Evolutionary conservation across 2,888 invertebrate species (phyloP), one percentile per base, ranked within the genome.

Genomic region (Acleris laterana): DNA sequence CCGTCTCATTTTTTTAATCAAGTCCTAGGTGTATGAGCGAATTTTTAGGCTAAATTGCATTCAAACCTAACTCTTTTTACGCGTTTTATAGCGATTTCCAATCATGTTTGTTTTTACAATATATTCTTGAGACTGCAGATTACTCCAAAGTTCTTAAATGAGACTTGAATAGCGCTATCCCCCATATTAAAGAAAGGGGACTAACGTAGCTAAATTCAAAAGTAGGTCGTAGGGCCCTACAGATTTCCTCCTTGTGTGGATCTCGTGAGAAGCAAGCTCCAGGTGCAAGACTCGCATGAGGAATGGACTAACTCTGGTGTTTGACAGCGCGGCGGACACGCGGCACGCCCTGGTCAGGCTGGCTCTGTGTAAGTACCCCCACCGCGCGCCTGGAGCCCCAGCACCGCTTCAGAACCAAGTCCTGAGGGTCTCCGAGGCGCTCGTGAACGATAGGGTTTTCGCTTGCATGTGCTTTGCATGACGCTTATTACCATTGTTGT

Each of bases 261-360:
- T 22, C 16, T 49, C 53, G 59, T 55, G 64, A 59, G n/a, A 64
- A 64, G 48, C 48, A 53, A 59, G 25, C 51, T 13, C 51, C 59
- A 49, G 64, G 55, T 55, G 57, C 53, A 19, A 16, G 22, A 17
- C 46, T 19, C 20, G 59, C 64, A 55, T 59, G 59, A 58, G 58
- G 64, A 64, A 46, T 73, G 74, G 79, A 76, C 82, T 69, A 68
- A 69, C 64, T 68, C 19, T 66, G 66, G 69, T 66, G 63, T 66
- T 55, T 63, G 57, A 80, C 88, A 89, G 91, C 79, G 85, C 79
- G 83, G 85, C 85, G 84, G 91, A 97, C 94, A 95, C 96, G 93
- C 95, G 97, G 96, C 97, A 97, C 96, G 97, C 97, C 90, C 95
- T 97, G 95, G 96, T 96, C 94, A 95, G 96, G 87, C 95, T 97